These are phyloP conservation scores for Boloria selene DNA, from an alignment of 2,888 invertebrate species.

Conservation along the genomic window DNA sequence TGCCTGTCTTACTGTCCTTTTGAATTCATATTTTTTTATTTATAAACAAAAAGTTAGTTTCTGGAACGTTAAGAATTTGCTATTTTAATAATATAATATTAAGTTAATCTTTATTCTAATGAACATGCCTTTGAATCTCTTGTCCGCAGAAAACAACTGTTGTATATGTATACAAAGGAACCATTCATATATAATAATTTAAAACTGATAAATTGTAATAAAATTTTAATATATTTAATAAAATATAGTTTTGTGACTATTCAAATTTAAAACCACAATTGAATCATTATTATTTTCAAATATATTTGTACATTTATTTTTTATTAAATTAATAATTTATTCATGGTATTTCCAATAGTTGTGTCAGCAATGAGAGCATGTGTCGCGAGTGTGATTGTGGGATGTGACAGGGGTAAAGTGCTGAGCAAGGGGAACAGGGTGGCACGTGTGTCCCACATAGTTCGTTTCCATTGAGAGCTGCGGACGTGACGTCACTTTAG, in stretches of 20 bases:
- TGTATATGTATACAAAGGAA: too few relatives aligned
- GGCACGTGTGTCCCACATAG: conserved; percentile 80
- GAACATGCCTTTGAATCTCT: too few relatives aligned
- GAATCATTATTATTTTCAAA: conserved; percentile 60
- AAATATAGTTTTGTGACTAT: too few relatives aligned
- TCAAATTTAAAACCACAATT: conserved; percentile 22
- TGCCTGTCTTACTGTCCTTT: conserved; percentile 40
- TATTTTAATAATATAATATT: too few relatives aligned
- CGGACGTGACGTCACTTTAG: conserved; percentile 69
- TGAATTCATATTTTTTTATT: neutral
- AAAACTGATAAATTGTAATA: too few relatives aligned
- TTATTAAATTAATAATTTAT: conserved; percentile 54
- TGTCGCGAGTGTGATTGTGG: conserved; percentile 57
- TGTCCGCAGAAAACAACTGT: too few relatives aligned
- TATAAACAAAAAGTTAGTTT: neutral
- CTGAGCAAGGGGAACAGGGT: conserved; percentile 46
- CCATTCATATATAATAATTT: too few relatives aligned
- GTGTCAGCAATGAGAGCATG: conserved; percentile 76
- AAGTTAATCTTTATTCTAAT: too few relatives aligned
- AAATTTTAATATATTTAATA: too few relatives aligned
- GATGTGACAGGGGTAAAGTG: conserved; percentile 39
- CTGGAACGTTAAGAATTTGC: neutral
- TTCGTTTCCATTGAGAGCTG: conserved; percentile 66
- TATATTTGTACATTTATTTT: too few relatives aligned
- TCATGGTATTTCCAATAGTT: conserved; percentile 77